phyloP scores from a whole-genome alignment of 2,113 vertebrate species.

The Setophaga kirtlandii region DNA sequence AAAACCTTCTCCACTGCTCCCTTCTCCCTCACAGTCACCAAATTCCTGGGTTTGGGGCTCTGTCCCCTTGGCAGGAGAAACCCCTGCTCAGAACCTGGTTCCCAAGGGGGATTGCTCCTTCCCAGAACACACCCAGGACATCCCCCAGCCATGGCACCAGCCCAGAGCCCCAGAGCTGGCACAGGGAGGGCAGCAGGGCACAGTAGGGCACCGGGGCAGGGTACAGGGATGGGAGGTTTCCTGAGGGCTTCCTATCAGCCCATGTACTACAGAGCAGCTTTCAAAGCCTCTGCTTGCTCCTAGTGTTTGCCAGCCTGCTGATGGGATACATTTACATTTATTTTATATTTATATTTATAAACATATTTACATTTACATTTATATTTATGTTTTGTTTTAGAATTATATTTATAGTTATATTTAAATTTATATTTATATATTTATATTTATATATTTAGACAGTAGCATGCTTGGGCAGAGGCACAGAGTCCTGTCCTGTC shows the following conservation, averaged over 20 bases:
- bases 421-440: neutral
- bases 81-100: rapidly evolving
- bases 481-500: neutral
- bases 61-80: neutral
- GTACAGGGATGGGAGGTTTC: neutral
- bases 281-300: neutral
- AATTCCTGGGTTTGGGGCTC: neutral
- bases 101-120: neutral
- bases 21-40: neutral
- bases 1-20: neutral
- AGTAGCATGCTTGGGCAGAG: neutral
- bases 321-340: neutral
- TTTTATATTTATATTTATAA: no score
- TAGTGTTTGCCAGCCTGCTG: neutral
- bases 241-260: neutral
- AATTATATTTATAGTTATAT: neutral
- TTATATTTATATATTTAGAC: neutral
- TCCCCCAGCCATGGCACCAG: no score
- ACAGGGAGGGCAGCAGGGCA: neutral
- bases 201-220: rapidly evolving
- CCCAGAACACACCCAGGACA: neutral
- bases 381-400: neutral
- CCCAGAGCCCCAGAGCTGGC: neutral
- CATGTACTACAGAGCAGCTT: neutral
- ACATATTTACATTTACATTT: neutral